Evolutionary conservation across 2,797 vertebrate genomes (phyloP).

Genomic region (Acanthurus tractus): DNA sequence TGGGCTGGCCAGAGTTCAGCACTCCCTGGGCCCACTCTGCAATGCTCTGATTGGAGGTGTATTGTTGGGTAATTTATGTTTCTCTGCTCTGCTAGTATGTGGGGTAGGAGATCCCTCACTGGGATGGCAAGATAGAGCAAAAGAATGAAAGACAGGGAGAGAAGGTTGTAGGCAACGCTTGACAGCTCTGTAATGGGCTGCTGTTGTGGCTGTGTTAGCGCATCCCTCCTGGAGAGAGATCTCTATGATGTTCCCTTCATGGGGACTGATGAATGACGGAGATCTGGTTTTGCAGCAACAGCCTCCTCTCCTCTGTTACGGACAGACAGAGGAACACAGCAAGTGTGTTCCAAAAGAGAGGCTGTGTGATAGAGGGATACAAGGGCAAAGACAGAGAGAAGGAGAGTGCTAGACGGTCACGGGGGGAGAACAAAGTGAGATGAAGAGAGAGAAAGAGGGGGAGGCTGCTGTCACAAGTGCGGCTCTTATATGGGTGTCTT

Average conservation of each 20-base stretch:
- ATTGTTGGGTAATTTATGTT: slow-evolving; percentile 53
- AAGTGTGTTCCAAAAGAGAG: slow-evolving; percentile 49
- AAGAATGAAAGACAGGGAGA: slow-evolving; percentile 38
- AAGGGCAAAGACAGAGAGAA: slow-evolving; percentile 18
- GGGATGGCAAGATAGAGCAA: slow-evolving; percentile 46
- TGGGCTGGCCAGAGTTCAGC: slow-evolving; percentile 59
- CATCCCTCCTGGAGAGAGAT: slow-evolving; percentile 66
- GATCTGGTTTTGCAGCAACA: slow-evolving; percentile 53
- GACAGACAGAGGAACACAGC: slow-evolving; percentile 57
- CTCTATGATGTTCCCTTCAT: slow-evolving; percentile 68
- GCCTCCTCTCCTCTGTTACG: slow-evolving; percentile 45
- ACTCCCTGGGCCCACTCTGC: slow-evolving; percentile 28
- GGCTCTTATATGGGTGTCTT: slow-evolving; percentile 60
- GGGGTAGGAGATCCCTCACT: slow-evolving; percentile 35
- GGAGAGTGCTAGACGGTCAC: slow-evolving; percentile 47
- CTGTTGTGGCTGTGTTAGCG: slow-evolving; percentile 66
- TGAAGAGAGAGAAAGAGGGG: slow-evolving; percentile 19
- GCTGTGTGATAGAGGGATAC: slow-evolving; percentile 53
- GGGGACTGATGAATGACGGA: slow-evolving; percentile 69
- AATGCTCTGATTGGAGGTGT: slow-evolving; percentile 49
- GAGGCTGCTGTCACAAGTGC: slow-evolving; percentile 44
- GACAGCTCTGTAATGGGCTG: slow-evolving; percentile 69
- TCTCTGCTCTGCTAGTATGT: slow-evolving; percentile 34
- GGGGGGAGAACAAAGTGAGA: slow-evolving; percentile 49
- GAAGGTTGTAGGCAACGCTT: slow-evolving; percentile 41